These are phyloP conservation scores for Drosophila incognita DNA, from an alignment of 2,888 invertebrate genomes.

Conservation along the genomic window DNA sequence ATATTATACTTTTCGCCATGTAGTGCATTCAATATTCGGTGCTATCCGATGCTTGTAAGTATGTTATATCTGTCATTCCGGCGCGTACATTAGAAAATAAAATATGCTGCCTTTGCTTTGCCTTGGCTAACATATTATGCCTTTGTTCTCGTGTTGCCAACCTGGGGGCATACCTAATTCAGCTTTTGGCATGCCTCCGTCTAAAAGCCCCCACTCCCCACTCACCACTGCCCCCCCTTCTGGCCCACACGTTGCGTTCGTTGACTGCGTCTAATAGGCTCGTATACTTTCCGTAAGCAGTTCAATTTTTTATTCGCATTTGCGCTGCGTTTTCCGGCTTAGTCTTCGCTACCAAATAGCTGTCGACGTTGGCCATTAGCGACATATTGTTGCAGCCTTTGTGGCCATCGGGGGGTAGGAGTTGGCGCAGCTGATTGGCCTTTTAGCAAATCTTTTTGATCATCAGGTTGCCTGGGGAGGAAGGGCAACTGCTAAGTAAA, in stretches of 20 bases:
- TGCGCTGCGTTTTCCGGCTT: slow-evolving; percentile 62
- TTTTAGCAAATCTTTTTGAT: slow-evolving; percentile 64
- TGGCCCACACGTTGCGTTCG: slow-evolving; percentile 11
- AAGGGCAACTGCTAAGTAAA: background rate
- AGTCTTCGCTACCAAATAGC: slow-evolving; percentile 49
- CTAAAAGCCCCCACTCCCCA: slow-evolving; percentile 27
- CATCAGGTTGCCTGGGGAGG: slow-evolving; percentile 14
- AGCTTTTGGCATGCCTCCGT: slow-evolving; percentile 42
- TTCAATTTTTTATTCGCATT: slow-evolving; percentile 73
- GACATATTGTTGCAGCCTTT: slow-evolving; percentile 49
- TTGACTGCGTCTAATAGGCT: slow-evolving; percentile 71
- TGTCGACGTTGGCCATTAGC: slow-evolving; percentile 61
- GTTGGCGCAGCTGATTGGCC: slow-evolving; percentile 6
- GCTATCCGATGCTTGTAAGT: background rate
- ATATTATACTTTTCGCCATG: background rate
- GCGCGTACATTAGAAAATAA: slow-evolving; percentile 66
- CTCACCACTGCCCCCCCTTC: background rate
- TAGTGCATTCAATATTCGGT: slow-evolving; percentile 24
- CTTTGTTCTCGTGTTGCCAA: slow-evolving; percentile 52
- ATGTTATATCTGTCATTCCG: slow-evolving; percentile 60
- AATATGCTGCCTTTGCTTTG: slow-evolving; percentile 65
- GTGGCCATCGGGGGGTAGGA: background rate
- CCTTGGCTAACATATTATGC: slow-evolving; percentile 40
- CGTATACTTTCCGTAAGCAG: slow-evolving; percentile 69
- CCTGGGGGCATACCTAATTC: slow-evolving; percentile 59